Percentiles rank a stretch among this genome's conserved stretches.
Evolutionary conservation across 2,797 vertebrate species (phyloP).

Genomic region (Anas georgica): DNA sequence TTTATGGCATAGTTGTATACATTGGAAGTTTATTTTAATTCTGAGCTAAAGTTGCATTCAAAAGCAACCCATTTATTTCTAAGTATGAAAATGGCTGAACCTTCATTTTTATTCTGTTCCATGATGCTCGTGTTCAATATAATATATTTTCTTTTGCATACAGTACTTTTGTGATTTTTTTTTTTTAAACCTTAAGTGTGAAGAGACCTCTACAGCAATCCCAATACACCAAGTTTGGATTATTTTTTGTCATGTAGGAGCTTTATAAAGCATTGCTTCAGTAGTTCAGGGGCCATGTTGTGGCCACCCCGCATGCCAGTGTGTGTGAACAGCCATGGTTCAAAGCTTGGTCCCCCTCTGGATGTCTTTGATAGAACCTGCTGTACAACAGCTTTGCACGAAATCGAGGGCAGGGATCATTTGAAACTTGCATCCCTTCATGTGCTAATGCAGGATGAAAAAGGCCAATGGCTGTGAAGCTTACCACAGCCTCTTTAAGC

Average conservation of each 20-base stretch:
- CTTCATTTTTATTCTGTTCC: not conserved
- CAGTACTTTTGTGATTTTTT: not conserved
- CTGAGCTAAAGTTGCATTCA: not conserved
- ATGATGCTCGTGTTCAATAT: not conserved
- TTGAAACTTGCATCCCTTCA: not conserved
- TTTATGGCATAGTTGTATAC: not conserved
- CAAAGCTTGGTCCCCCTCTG: not conserved
- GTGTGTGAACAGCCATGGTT: fast-evolving
- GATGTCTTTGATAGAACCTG: not conserved
- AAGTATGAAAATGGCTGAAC: not conserved
- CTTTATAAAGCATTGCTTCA: not conserved
- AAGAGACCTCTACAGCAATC: not conserved
- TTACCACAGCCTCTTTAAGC: not conserved
- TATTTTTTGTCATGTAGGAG: not conserved
- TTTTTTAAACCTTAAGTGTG: not conserved
- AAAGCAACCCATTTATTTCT: not conserved
- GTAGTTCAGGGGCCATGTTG: not conserved
- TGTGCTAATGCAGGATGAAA: not conserved
- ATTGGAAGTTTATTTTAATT: not conserved
- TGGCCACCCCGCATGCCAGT: fast-evolving
- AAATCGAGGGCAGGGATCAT: not conserved
- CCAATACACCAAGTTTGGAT: not conserved
- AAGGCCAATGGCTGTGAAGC: not conserved
- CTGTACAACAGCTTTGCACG: not conserved
- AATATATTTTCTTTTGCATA: not conserved